Base-by-base conservation (phyloP, 2,888 invertebrate genomes). In the Rotaria macrura region DNA sequence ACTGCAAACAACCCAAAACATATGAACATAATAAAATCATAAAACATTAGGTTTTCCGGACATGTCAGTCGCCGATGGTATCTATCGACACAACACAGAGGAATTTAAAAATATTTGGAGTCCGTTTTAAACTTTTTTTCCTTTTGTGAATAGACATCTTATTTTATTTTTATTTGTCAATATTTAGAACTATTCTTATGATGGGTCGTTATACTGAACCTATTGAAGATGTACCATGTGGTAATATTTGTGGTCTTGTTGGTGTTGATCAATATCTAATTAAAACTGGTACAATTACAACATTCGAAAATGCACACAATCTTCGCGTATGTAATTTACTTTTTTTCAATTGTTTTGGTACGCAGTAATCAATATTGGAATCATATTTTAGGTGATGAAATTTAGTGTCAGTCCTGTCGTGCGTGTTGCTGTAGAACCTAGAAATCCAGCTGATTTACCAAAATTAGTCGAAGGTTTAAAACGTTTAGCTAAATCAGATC, bases 161-260 rank as follows among this genome's bases (percentile, higher is more conserved):
- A n/a, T n/a, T n/a, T 20, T 74, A 85, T 85, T 84, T 87, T 87
- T 84, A 87, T 92, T 97, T 40, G 20, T 40, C 0, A 43, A 43
- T 43, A 7, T 79, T 10, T 79, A 79, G 79, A 92, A 99, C 99
- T 87, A 97, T 99, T 91, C 93, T 99, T 90, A 99, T 99, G 99
- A 99, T 99, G 99, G 99, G 99, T 88, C 95, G 99, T 92, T 97
- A 97, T 90, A 95, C 95, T 87, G 99, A 99, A 92, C 96, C 99
- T 88, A 99, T 99, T 90, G 98, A 99, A 92, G 97, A 99, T 92
- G 98, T 99, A 88, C 99, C 99, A 87, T 96, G 94, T 88, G 97
- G 97, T 89, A 99, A 99, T 93, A 99, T 99, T 92, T 99, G 98
- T 91, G 99, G 99, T 93, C 93, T 99, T 90, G 99, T 99, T 88